phyloP scores from a whole-genome alignment of 2,888 invertebrate genomes.

The Cybosia mesomella region DNA sequence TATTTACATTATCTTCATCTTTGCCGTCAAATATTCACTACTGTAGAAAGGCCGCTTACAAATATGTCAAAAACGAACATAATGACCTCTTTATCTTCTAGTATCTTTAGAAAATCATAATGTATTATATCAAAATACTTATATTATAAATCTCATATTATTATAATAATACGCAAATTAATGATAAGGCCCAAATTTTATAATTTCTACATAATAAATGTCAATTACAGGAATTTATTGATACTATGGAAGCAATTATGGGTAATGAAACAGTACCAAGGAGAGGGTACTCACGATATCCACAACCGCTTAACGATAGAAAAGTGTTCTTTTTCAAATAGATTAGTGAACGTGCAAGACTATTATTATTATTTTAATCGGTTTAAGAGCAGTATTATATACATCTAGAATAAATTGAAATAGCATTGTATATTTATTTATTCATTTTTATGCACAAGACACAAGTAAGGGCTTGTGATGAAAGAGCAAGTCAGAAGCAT shows the following conservation, averaged over 20 bases:
- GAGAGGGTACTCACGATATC: conserved; percentile 45
- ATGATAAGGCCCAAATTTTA: too few species aligned
- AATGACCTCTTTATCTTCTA: too few species aligned
- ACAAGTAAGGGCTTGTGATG: too few species aligned
- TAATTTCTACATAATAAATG: too few species aligned
- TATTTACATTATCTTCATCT: background rate
- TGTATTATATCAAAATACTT: too few species aligned
- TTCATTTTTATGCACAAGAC: background rate
- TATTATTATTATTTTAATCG: background rate
- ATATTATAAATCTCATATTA: too few species aligned
- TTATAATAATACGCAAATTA: too few species aligned
- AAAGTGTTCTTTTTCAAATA: conserved; percentile 61
- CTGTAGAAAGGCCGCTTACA: background rate
- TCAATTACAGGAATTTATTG: conserved; percentile 56
- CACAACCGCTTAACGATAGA: conserved; percentile 70
- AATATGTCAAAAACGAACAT: background rate
- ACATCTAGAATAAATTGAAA: conserved; percentile 13
- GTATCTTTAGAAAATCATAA: too few species aligned
- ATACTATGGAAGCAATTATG: conserved; percentile 39
- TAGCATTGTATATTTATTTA: background rate
- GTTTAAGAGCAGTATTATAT: conserved; percentile 14
- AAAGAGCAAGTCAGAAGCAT: too few species aligned
- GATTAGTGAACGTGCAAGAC: background rate
- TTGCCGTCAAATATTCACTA: background rate
- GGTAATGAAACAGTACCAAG: conserved; percentile 35